phyloP scores from a whole-genome alignment of 2,113 vertebrate species.

The Shinisaurus crocodilurus region DNA sequence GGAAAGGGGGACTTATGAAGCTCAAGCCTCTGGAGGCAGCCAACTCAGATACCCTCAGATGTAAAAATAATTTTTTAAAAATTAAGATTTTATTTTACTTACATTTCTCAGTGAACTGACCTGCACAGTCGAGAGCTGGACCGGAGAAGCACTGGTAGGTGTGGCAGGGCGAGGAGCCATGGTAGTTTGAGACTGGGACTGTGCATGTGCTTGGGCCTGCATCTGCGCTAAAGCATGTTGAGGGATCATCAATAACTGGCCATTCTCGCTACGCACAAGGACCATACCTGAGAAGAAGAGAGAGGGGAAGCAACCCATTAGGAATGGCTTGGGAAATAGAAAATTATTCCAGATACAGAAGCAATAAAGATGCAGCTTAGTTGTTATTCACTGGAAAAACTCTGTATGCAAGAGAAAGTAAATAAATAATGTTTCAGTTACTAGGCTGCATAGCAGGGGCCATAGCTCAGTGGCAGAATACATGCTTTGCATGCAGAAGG shows the following conservation, averaged over 20 bases:
- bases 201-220: conserved; percentile 93
- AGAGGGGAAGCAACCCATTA: background rate
- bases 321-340: background rate
- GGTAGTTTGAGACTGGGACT: conserved; percentile 90
- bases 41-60: background rate
- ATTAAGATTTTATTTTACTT: conserved; percentile 5
- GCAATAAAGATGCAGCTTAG: background rate
- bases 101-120: conserved; percentile 69
- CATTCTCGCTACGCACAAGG: conserved; percentile 92
- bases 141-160: conserved; percentile 89
- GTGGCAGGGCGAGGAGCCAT: conserved; percentile 89
- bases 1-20: background rate
- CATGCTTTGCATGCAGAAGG: background rate
- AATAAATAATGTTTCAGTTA: background rate
- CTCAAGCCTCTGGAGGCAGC: background rate
- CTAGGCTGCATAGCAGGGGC: background rate
- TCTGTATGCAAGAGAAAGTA: background rate
- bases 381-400: background rate
- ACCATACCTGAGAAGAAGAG: conserved; percentile 87
- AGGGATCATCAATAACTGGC: conserved; percentile 93
- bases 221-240: conserved; percentile 95
- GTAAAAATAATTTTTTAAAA: background rate
- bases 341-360: background rate
- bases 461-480: background rate
- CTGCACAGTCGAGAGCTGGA: conserved; percentile 92